Percentiles rank a stretch among this genome's conserved stretches.
phyloP scores from a whole-genome alignment of 2,797 vertebrate species.

The Eurystomus glaucurus region DNA sequence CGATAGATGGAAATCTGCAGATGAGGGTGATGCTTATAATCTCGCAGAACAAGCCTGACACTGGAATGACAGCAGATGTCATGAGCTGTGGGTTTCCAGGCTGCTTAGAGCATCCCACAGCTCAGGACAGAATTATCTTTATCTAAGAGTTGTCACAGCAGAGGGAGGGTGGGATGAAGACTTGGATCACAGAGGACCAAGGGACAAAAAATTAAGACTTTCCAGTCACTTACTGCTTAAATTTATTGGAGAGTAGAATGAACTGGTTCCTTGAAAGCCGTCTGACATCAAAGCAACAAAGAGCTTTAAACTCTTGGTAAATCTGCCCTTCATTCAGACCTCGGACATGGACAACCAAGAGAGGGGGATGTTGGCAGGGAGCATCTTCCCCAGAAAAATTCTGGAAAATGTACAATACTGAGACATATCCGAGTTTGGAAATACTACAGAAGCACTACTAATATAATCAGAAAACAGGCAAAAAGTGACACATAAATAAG shows the following conservation, averaged over 20 bases:
- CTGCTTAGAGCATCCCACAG: not conserved
- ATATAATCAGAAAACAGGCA: not conserved
- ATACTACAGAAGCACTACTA: not conserved
- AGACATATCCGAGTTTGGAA: not conserved
- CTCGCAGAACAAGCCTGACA: slow-evolving; percentile 41
- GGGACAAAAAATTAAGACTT: not conserved
- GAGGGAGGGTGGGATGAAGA: not conserved
- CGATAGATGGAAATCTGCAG: slow-evolving; percentile 74
- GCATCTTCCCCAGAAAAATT: slow-evolving; percentile 82
- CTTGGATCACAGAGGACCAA: not conserved
- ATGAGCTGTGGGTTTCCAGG: not conserved
- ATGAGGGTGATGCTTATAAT: slow-evolving; percentile 71
- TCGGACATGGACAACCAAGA: slow-evolving; percentile 71
- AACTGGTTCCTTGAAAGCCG: slow-evolving; percentile 76
- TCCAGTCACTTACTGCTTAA: slow-evolving; percentile 78
- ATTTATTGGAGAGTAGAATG: slow-evolving; percentile 79
- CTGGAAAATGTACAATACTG: slow-evolving; percentile 51
- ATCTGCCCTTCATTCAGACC: slow-evolving; percentile 76
- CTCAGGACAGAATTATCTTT: not conserved
- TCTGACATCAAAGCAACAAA: slow-evolving; percentile 80
- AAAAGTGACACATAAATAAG: not conserved
- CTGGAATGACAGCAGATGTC: slow-evolving; percentile 42
- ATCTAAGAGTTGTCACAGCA: not conserved
- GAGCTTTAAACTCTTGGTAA: slow-evolving; percentile 74
- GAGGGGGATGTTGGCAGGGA: slow-evolving; percentile 59